Conservation (phyloP, 1,140 invertebrate genomes). For the Drosophila saltans region DNA sequence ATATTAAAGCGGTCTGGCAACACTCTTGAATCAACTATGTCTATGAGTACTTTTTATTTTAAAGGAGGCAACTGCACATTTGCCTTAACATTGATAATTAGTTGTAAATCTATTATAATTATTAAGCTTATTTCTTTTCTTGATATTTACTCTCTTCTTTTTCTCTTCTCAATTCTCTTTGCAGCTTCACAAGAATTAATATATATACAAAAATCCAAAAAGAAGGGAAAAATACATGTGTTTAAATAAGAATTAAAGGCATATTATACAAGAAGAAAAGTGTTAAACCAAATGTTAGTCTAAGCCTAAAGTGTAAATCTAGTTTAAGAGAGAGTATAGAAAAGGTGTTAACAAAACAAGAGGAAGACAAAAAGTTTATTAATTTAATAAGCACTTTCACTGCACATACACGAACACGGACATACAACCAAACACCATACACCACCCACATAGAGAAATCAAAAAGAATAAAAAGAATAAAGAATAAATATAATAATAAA, state of each 20-base stretch:
- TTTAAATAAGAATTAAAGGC: slow-evolving; percentile 2
- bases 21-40: no score
- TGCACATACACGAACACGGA: slow-evolving; percentile 26
- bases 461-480: slow-evolving; percentile 27
- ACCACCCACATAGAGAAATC: slow-evolving; percentile 9
- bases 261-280: slow-evolving; percentile 37
- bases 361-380: slow-evolving; percentile 29
- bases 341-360: slow-evolving; percentile 11
- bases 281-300: slow-evolving; percentile 78
- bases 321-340: slow-evolving; percentile 55
- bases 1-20: no score
- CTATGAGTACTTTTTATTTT: no score
- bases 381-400: slow-evolving; percentile 41
- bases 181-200: slow-evolving; percentile 56
- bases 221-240: slow-evolving; percentile 14
- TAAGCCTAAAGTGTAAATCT: slow-evolving; percentile 77
- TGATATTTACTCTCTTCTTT: slow-evolving; percentile 37
- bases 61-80: no score
- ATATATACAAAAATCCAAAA: slow-evolving; percentile 25
- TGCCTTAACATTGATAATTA: no score
- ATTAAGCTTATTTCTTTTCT: slow-evolving; percentile 20
- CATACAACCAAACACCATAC: slow-evolving; percentile 21
- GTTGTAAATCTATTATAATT: background rate
- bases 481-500: background rate
- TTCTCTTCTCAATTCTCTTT: slow-evolving; percentile 54